Percentiles rank a stretch among this genome's conserved stretches.
Evolutionary conservation across 2,888 invertebrate genomes (phyloP).

Genomic region (Pandemis cinnamomeana): DNA sequence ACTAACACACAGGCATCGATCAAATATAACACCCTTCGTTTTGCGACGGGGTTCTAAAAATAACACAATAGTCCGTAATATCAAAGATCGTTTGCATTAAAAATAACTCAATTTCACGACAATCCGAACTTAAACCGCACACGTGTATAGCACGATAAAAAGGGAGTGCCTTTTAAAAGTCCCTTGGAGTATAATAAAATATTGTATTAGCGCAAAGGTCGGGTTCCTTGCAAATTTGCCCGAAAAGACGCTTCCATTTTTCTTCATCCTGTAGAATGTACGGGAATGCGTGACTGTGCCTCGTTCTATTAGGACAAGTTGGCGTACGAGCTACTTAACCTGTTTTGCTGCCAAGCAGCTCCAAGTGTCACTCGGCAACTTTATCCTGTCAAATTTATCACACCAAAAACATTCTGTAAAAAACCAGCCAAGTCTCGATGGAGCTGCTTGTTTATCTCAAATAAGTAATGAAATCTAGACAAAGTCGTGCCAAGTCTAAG

Average conservation of each 20-base stretch:
- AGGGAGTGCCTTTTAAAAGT: slow-evolving; percentile 38
- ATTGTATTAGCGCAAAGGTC: slow-evolving; percentile 36
- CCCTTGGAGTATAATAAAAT: slow-evolving; percentile 34
- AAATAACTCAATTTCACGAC: background rate
- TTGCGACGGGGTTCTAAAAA: no score
- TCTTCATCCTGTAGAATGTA: slow-evolving; percentile 42
- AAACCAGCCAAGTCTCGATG: no score
- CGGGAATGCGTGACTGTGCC: slow-evolving; percentile 52
- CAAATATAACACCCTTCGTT: no score
- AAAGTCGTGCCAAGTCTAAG: no score
- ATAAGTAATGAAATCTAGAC: no score
- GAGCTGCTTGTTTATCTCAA: no score
- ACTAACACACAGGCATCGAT: no score
- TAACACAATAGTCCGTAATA: background rate
- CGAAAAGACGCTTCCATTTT: slow-evolving; percentile 40
- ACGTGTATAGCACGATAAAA: slow-evolving; percentile 22
- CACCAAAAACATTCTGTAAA: no score
- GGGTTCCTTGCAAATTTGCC: slow-evolving; percentile 41
- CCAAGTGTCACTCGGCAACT: no score
- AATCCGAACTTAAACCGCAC: slow-evolving; percentile 15
- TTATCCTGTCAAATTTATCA: no score
- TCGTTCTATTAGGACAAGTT: slow-evolving; percentile 47
- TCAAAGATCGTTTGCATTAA: background rate
- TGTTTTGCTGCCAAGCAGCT: no score
- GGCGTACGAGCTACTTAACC: background rate